These are phyloP conservation scores for Leuciscus waleckii DNA, from an alignment of 2,797 vertebrate genomes.

Conservation along the genomic window DNA sequence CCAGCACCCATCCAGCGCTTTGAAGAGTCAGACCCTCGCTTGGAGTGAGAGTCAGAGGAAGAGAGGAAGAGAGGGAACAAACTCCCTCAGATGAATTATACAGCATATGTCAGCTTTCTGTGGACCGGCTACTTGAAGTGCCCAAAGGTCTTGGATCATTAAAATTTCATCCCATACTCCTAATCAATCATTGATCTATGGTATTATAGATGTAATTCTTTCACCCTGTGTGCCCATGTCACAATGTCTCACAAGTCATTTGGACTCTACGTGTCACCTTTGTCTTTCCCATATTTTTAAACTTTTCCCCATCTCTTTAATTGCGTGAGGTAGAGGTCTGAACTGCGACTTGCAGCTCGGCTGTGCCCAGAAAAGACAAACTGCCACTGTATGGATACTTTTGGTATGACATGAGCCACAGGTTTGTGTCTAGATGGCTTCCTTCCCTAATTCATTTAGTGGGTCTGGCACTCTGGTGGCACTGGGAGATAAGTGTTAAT, in stretches of 20 bases:
- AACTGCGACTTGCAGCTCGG: neutral
- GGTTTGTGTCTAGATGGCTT: constrained; percentile 50
- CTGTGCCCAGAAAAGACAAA: constrained; percentile 19
- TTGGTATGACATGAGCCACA: constrained; percentile 32
- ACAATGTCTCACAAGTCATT: constrained; percentile 35
- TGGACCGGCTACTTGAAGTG: constrained; percentile 50
- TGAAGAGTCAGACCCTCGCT: constrained; percentile 32
- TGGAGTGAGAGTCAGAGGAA: neutral
- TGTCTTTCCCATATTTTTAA: neutral
- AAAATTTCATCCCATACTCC: constrained; percentile 53
- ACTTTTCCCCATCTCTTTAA: constrained; percentile 11
- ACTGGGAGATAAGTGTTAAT: constrained; percentile 60
- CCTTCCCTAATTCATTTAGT: constrained; percentile 56
- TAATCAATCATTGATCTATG: constrained; percentile 59
- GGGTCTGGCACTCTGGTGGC: constrained; percentile 46
- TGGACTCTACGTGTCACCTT: constrained; percentile 24
- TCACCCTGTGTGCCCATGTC: constrained; percentile 37
- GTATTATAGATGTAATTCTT: constrained; percentile 47
- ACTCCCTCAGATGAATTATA: constrained; percentile 57
- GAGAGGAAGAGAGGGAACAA: neutral
- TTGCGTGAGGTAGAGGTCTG: neutral
- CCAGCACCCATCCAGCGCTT: constrained; percentile 29
- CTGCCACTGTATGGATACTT: constrained; percentile 23
- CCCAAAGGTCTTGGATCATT: constrained; percentile 55
- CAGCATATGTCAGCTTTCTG: constrained; percentile 54